Percentiles rank a stretch among this genome's conserved stretches.
These are phyloP conservation scores for Acanthosepion esculentum DNA, from an alignment of 2,888 invertebrate species.

Conservation along the genomic window DNA sequence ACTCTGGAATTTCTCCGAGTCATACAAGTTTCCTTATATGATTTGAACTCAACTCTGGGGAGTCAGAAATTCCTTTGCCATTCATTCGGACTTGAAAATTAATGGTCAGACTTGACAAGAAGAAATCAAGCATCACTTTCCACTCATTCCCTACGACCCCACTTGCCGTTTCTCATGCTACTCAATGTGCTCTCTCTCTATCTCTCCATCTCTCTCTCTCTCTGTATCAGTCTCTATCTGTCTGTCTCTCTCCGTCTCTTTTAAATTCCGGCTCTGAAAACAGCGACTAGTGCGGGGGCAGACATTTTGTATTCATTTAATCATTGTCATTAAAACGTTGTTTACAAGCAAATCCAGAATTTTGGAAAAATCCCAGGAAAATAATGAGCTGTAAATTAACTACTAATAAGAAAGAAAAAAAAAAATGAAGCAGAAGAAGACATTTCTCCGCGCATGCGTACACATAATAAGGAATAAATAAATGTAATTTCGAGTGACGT, in stretches of 20 bases:
- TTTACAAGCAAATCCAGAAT: not conserved
- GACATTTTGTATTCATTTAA: not conserved
- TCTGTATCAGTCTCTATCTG: not conserved
- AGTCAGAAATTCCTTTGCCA: not conserved
- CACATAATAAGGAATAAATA: not conserved
- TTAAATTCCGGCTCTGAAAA: not conserved
- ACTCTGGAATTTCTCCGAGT: no score
- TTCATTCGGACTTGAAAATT: not conserved
- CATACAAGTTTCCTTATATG: no score
- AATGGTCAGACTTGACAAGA: not conserved
- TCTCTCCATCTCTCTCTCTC: not conserved
- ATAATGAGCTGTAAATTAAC: not conserved
- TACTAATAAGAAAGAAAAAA: not conserved
- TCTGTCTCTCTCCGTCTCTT: not conserved
- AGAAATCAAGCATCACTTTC: not conserved
- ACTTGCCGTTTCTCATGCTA: not conserved
- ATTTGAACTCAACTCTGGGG: not conserved
- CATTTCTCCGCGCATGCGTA: not conserved
- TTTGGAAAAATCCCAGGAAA: not conserved
- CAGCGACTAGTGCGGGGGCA: not conserved
- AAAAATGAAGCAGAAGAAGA: not conserved
- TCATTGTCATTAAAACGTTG: not conserved
- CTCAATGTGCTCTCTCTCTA: fast-evolving
- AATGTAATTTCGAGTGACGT: not conserved
- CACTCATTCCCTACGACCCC: not conserved